Percentiles rank a stretch among this genome's conserved stretches.
These are phyloP conservation scores for Lasioglossum pauxillum DNA, from an alignment of 2,888 invertebrate species.

Conservation along the genomic window DNA sequence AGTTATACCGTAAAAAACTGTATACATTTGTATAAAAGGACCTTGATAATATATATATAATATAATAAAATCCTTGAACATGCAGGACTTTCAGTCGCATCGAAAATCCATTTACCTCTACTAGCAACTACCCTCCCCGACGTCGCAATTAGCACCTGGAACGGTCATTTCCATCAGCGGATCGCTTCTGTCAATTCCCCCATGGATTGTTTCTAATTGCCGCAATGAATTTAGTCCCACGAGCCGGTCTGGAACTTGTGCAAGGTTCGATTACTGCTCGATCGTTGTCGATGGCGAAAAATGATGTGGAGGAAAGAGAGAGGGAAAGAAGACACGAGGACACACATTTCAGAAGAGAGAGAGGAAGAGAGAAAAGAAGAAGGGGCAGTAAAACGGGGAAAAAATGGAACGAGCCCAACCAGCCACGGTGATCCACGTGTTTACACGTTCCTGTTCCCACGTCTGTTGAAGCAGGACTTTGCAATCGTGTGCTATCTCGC, in stretches of 20 bases:
- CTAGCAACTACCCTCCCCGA: background rate
- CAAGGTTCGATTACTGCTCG: conserved; percentile 39
- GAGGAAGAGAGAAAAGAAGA: background rate
- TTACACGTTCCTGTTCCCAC: conserved; percentile 75
- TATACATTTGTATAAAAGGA: too few relatives aligned
- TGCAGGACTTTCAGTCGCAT: background rate
- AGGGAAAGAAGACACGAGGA: background rate
- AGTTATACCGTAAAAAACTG: too few relatives aligned
- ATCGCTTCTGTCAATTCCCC: background rate
- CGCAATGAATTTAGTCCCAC: conserved; percentile 30
- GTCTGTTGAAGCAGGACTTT: conserved; percentile 64
- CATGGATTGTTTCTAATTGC: conserved; percentile 1
- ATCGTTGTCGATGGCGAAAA: conserved; percentile 5
- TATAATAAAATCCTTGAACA: background rate
- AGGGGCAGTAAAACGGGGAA: conserved; percentile 1
- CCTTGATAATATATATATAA: too few relatives aligned
- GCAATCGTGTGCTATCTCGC: conserved; percentile 68
- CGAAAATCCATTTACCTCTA: background rate
- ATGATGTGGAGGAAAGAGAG: background rate
- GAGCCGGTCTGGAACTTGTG: conserved; percentile 23
- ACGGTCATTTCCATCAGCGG: background rate
- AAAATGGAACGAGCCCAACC: conserved; percentile 59
- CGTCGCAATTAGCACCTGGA: background rate
- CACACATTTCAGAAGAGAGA: too few relatives aligned
- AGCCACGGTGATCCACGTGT: conserved; percentile 64